Percentiles rank a stretch among this genome's conserved stretches.
phyloP scores from a whole-genome alignment of 2,113 vertebrate genomes.

The Notechis scutatus region DNA sequence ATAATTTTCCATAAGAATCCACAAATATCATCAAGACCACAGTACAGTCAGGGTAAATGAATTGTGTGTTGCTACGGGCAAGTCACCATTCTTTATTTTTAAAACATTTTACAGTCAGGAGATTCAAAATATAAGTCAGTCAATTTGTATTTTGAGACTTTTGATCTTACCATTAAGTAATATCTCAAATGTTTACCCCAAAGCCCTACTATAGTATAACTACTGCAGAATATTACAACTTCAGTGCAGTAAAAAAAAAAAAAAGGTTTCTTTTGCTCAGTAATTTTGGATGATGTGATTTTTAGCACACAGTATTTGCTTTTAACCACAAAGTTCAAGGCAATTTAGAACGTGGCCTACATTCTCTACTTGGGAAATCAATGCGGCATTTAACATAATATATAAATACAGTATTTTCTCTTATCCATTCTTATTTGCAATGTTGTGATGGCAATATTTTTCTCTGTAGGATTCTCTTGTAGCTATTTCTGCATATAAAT shows the following conservation, averaged over 20 bases:
- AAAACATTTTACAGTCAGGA: background rate
- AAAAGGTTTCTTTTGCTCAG: background rate
- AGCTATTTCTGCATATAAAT: slow-evolving; percentile 82
- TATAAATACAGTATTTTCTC: background rate
- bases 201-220: background rate
- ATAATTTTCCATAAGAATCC: background rate
- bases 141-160: background rate
- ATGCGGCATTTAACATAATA: background rate
- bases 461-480: slow-evolving; percentile 78
- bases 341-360: background rate
- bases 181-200: background rate
- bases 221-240: background rate
- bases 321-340: background rate
- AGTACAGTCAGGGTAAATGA: background rate
- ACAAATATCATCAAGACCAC: background rate
- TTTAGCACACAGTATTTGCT: background rate
- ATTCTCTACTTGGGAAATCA: background rate
- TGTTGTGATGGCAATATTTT: slow-evolving; percentile 22
- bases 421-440: background rate
- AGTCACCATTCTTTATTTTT: background rate
- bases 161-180: background rate
- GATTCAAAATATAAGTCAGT: background rate
- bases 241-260: background rate
- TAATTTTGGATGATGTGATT: background rate
- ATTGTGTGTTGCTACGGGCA: background rate